Conservation (phyloP, 2,888 invertebrate genomes). For the Embidobia sp. region DNA sequence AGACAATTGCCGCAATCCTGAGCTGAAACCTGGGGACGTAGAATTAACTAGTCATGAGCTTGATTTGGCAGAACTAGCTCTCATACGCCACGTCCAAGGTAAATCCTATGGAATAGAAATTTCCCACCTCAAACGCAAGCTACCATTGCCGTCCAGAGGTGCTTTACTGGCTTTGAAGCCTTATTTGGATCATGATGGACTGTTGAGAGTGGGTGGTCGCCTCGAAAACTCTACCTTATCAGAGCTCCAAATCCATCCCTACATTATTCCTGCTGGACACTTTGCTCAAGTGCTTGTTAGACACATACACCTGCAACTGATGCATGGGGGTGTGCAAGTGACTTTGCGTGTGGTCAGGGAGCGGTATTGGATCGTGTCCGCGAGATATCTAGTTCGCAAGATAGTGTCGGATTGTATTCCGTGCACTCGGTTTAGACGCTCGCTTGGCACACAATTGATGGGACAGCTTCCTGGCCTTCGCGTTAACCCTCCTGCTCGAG, state of each 20-base stretch:
- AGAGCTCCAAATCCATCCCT: not conserved
- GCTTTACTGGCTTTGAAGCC: not conserved
- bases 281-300: not conserved
- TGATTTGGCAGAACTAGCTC: not conserved
- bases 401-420: not conserved
- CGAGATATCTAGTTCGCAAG: not conserved
- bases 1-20: no score
- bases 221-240: not conserved
- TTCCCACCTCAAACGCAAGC: no score
- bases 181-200: conserved; percentile 1
- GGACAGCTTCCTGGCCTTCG: not conserved
- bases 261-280: not conserved
- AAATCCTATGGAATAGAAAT: not conserved
- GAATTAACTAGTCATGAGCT: not conserved
- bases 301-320: not conserved
- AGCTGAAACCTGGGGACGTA: no score
- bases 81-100: not conserved
- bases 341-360: conserved; percentile 3
- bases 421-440: not conserved
- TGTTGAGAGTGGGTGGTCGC: conserved; percentile 5
- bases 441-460: not conserved
- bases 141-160: not conserved
- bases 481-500: not conserved
- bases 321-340: not conserved
- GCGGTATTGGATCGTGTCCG: not conserved